Percentiles rank a stretch among this genome's conserved stretches.
Conservation (phyloP, 2,113 vertebrate genomes). For the Oreocharis arfaki region DNA sequence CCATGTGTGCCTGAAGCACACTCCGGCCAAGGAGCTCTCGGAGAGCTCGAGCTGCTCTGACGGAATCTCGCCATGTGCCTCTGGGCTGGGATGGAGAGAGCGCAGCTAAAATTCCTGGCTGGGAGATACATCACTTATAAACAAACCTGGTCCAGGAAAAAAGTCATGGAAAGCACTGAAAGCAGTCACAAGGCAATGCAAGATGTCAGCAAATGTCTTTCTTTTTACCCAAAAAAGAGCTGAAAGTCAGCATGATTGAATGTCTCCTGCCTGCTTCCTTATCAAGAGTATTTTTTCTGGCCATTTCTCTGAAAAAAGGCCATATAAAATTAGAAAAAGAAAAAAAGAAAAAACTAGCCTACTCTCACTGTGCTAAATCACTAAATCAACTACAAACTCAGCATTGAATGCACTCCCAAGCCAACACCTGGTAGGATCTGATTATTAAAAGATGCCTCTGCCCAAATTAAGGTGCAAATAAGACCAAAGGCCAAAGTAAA, state of each 20-base stretch:
- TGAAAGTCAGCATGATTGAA: conserved; percentile 4
- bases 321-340: not conserved
- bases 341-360: not conserved
- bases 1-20: conserved; percentile 42
- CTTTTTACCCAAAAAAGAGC: not conserved
- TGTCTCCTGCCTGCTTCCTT: not conserved
- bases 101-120: conserved; percentile 62
- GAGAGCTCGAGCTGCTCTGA: conserved; percentile 24
- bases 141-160: conserved; percentile 64
- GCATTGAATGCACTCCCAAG: not conserved
- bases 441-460: not conserved
- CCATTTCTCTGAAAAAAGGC: not conserved
- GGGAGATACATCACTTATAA: conserved; percentile 64
- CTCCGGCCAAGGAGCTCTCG: conserved; percentile 26
- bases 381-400: not conserved
- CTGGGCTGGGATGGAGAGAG: not conserved
- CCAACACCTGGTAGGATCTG: not conserved
- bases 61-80: not conserved
- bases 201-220: conserved; percentile 31
- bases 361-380: not conserved
- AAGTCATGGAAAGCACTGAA: conserved; percentile 62
- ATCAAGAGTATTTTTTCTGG: conserved; percentile 16
- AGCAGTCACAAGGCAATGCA: conserved; percentile 34
- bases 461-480: not conserved
- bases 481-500: not conserved